phyloP scores from a whole-genome alignment of 2,113 vertebrate genomes.

The Garra rufa region DNA sequence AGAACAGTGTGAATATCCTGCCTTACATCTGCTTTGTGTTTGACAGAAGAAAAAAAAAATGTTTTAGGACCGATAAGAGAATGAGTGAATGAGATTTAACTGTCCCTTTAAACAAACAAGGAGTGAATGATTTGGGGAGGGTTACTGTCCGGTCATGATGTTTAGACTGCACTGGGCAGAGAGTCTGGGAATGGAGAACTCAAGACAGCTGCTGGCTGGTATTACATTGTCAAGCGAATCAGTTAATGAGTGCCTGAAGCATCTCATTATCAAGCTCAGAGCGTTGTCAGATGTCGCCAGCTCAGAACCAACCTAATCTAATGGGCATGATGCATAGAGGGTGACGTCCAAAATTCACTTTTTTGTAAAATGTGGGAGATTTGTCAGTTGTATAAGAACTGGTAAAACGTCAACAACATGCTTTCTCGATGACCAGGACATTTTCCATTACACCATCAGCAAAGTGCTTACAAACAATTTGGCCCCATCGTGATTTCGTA shows the following conservation, averaged over 20 bases:
- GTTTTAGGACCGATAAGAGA: neutral
- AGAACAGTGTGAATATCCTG: neutral
- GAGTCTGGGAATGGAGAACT: constrained; percentile 23
- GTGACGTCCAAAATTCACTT: constrained; percentile 14
- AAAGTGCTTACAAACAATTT: constrained; percentile 12
- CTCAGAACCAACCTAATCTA: constrained; percentile 46
- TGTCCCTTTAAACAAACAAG: neutral
- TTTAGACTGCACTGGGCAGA: constrained; percentile 7
- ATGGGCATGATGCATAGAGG: neutral
- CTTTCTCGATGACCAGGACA: neutral
- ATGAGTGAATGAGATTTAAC: neutral
- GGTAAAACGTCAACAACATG: constrained; percentile 25
- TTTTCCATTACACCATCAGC: constrained; percentile 10
- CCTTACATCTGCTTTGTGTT: neutral
- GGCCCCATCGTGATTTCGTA: neutral
- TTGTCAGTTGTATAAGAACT: neutral
- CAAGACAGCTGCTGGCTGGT: constrained; percentile 17
- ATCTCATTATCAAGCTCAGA: constrained; percentile 42
- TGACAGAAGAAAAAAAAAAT: neutral
- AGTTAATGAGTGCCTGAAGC: constrained; percentile 35
- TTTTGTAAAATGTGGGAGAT: neutral
- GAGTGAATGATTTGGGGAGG: neutral
- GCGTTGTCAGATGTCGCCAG: constrained; percentile 14
- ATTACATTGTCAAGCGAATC: constrained; percentile 36
- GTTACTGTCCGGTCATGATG: neutral